Base-by-base conservation (phyloP, 2,888 invertebrate genomes). In the Drosophila parthenogenetica region DNA sequence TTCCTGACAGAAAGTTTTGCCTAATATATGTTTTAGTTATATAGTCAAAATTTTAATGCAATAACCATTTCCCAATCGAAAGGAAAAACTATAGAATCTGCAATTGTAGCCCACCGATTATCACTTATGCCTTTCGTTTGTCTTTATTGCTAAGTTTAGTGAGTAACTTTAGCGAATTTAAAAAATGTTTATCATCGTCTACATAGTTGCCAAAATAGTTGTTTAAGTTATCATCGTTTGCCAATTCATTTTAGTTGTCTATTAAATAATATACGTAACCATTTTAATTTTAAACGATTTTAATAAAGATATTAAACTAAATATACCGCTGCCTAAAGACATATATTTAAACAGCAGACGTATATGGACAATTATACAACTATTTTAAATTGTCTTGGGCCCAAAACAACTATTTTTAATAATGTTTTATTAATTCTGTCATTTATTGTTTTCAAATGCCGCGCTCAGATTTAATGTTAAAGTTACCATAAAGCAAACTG, bases 101-200 rank as follows among this genome's bases (percentile, higher is more conserved):
- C 62, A 69, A 77, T 79, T 79, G 40, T 66, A 53, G 40, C 75
- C 77, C 77, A 77, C 77, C 76, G 69, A 55, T 48, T 58, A 50
- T 54, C 16, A 46, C 53, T 45, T 53, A 72, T 59, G 77, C 73
- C 60, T 62, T 57, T 65, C 32, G 49, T 65, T 13, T 22, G 39
- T 39, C 49, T 37, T 35, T 37, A 58, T 53, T 54, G 39, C 51
- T 66, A 61, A 72, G 55, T 60, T 48, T 61, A 72, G 60, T 67
- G 66, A 19, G 22, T 62, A 42, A 8, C 64, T 64, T 76, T 64
- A 77, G 74, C 17, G 35, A 63, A 73, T 74, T 73, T 65, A 29
- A 11, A 32, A 42, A 32, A 42, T 66, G 46, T 55, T 60, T 45
- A 19, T 60, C 45, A 19, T 50, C 62, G 46, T 70, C 63, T 25